phyloP scores from a whole-genome alignment of 2,797 vertebrate species.

The Mormyrops attenuatus region DNA sequence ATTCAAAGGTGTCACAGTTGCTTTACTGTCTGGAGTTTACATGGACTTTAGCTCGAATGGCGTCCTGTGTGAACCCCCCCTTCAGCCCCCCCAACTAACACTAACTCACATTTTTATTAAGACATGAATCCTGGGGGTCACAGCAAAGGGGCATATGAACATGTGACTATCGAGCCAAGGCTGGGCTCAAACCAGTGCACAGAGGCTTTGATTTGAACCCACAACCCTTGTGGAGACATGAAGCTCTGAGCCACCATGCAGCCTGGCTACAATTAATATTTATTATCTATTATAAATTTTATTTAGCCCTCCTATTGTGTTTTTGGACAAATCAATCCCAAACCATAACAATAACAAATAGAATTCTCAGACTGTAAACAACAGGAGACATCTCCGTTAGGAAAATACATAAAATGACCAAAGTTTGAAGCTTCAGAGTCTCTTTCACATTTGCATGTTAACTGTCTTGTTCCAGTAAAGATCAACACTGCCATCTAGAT shows the following conservation, averaged over 20 bases:
- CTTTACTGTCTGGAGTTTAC: neutral
- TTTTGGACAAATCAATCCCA: neutral
- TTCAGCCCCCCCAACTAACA: too few species aligned
- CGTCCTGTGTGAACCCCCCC: neutral
- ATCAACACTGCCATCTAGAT: constrained; percentile 51
- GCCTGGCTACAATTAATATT: neutral
- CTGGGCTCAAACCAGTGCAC: neutral
- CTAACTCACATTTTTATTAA: too few species aligned
- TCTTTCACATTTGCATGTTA: neutral
- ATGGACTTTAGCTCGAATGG: neutral
- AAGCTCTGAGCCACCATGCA: neutral
- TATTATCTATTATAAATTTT: neutral
- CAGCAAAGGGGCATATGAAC: neutral
- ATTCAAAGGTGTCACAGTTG: neutral
- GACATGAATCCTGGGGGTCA: neutral
- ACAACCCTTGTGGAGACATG: neutral
- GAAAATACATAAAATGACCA: neutral
- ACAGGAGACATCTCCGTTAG: neutral
- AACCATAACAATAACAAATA: neutral
- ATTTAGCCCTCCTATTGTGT: neutral
- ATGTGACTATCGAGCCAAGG: neutral
- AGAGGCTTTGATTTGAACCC: neutral
- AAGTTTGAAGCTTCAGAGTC: neutral
- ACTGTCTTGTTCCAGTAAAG: constrained; percentile 17
- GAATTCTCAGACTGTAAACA: neutral